These are phyloP conservation scores for Pristis pectinata DNA, from an alignment of 2,797 vertebrate genomes.

Conservation along the genomic window DNA sequence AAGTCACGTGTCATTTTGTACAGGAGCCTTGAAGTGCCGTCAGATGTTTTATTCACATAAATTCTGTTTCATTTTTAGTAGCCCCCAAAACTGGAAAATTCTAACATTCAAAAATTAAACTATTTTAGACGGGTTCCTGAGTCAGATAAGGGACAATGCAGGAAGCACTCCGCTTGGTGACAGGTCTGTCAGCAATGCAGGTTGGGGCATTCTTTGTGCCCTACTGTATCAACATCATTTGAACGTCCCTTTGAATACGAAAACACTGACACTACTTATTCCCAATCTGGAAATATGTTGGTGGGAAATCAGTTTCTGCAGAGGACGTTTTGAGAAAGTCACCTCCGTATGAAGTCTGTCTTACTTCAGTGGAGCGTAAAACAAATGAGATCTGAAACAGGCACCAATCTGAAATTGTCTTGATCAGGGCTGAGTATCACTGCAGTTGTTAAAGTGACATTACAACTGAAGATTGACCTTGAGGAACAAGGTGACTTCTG, in stretches of 20 bases:
- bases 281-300: neutral
- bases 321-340: neutral
- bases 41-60: neutral
- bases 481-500: too few species aligned
- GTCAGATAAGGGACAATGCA: neutral
- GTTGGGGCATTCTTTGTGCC: neutral
- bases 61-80: neutral
- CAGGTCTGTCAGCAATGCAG: neutral
- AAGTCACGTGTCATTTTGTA: neutral
- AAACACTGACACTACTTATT: neutral
- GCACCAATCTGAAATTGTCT: too few species aligned
- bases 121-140: neutral
- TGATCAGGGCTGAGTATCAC: too few species aligned
- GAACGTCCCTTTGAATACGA: neutral
- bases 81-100: neutral
- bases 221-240: neutral
- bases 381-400: too few species aligned
- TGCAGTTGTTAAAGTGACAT: too few species aligned
- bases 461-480: too few species aligned
- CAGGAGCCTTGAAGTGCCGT: neutral
- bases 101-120: neutral
- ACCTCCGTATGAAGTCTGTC: too few species aligned
- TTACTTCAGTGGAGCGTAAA: too few species aligned
- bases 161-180: neutral
- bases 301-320: neutral